These are phyloP conservation scores for Dolichoris vasculosae DNA, from an alignment of 1,140 invertebrate species.

Conservation along the genomic window DNA sequence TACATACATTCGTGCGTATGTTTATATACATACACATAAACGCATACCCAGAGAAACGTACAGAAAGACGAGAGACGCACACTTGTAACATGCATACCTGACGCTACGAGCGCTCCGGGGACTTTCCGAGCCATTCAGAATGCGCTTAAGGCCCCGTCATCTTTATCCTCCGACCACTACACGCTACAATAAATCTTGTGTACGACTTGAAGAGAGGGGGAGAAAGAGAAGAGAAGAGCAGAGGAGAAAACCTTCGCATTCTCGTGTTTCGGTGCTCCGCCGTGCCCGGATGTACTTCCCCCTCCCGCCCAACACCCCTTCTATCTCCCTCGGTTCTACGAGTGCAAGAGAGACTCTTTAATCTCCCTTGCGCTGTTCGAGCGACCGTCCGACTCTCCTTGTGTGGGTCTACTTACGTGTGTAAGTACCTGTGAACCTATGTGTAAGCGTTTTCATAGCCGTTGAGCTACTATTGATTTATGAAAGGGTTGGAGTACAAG, in stretches of 20 bases:
- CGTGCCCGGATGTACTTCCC: conserved; percentile 18
- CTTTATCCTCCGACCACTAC: background rate
- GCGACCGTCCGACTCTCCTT: no score
- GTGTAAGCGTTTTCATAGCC: background rate
- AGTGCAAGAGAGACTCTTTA: background rate
- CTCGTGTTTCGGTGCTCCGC: conserved; percentile 20
- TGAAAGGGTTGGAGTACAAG: conserved; percentile 23
- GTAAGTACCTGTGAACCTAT: no score
- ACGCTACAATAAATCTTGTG: conserved; percentile 29
- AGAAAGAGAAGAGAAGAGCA: background rate
- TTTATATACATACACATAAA: no score
- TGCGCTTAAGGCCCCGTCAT: conserved; percentile 5
- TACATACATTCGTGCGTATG: no score
- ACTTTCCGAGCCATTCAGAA: background rate
- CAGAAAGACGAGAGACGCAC: no score
- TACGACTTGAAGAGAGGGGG: background rate
- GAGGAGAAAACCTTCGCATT: background rate
- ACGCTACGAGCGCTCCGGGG: background rate
- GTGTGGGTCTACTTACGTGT: background rate
- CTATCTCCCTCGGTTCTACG: background rate
- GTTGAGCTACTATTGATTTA: conserved; percentile 28
- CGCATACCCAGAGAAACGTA: no score
- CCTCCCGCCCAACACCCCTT: background rate
- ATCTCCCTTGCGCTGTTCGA: background rate
- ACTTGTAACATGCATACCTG: background rate